Conservation (phyloP, 2,888 invertebrate species). For the Acrobasis consociella region DNA sequence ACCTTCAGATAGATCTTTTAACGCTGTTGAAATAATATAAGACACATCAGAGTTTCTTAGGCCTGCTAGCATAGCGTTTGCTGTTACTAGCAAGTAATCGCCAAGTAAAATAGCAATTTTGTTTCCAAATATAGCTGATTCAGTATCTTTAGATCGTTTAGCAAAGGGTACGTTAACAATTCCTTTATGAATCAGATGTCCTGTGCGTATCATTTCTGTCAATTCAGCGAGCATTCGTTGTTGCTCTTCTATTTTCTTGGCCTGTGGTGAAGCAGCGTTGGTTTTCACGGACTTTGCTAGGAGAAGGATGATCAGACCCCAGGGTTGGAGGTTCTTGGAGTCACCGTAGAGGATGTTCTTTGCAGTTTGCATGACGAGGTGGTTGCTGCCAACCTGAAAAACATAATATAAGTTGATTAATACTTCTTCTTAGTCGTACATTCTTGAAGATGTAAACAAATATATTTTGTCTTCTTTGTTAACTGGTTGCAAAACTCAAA, state of each 20-base stretch:
- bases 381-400: slow-evolving; percentile 89
- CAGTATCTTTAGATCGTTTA: slow-evolving; percentile 81
- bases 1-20: slow-evolving; percentile 91
- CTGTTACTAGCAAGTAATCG: slow-evolving; percentile 92
- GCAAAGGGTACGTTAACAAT: slow-evolving; percentile 77
- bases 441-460: no score
- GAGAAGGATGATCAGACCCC: slow-evolving; percentile 92
- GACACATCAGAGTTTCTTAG: slow-evolving; percentile 88
- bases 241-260: slow-evolving; percentile 81
- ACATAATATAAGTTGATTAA: slow-evolving; percentile 6
- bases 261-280: slow-evolving; percentile 80
- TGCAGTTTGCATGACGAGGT: slow-evolving; percentile 92
- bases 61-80: slow-evolving; percentile 91
- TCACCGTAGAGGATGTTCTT: slow-evolving; percentile 92
- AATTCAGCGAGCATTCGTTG: slow-evolving; percentile 84
- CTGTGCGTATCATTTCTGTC: slow-evolving; percentile 94
- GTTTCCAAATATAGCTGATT: slow-evolving; percentile 92
- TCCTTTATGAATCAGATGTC: slow-evolving; percentile 90
- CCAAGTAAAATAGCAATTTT: slow-evolving; percentile 94
- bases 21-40: slow-evolving; percentile 90
- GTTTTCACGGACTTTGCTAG: slow-evolving; percentile 89
- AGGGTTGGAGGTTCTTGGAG: slow-evolving; percentile 91
- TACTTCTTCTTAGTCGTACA: no score
- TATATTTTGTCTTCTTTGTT: no score
- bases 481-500: no score